phyloP scores from a whole-genome alignment of 1,140 invertebrate species.

The Galendromus occidentalis region DNA sequence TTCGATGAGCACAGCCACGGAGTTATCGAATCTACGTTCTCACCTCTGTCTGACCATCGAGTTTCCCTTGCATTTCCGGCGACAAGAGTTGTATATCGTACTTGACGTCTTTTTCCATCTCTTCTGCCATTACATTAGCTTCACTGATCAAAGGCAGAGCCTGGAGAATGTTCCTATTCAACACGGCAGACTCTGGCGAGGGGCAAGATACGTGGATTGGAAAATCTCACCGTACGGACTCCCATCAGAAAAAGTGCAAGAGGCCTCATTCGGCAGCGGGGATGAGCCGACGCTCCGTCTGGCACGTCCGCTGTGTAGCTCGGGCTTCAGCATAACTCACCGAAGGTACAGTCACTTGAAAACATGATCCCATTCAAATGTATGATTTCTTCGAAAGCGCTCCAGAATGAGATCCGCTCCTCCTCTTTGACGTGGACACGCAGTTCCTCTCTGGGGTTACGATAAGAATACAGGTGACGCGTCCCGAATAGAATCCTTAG shows the following conservation, averaged over 20 bases:
- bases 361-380: neutral
- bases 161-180: constrained; percentile 39
- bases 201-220: neutral
- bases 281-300: too few relatives aligned
- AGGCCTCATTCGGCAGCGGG: too few relatives aligned
- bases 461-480: neutral
- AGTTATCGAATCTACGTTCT: neutral
- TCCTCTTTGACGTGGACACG: neutral
- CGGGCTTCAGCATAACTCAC: neutral
- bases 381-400: constrained; percentile 9
- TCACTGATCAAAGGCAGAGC: constrained; percentile 37
- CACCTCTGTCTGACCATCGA: constrained; percentile 32
- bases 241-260: too few relatives aligned
- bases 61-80: constrained; percentile 35
- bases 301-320: too few relatives aligned
- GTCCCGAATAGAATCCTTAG: neutral
- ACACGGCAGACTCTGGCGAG: constrained; percentile 29
- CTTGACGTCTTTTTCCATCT: constrained; percentile 35
- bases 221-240: too few relatives aligned
- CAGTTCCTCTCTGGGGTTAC: neutral
- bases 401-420: neutral
- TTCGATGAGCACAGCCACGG: neutral
- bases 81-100: constrained; percentile 40
- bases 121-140: constrained; percentile 39
- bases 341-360: neutral